Conservation (phyloP, 2,888 invertebrate genomes). For the Dusona sp. region DNA sequence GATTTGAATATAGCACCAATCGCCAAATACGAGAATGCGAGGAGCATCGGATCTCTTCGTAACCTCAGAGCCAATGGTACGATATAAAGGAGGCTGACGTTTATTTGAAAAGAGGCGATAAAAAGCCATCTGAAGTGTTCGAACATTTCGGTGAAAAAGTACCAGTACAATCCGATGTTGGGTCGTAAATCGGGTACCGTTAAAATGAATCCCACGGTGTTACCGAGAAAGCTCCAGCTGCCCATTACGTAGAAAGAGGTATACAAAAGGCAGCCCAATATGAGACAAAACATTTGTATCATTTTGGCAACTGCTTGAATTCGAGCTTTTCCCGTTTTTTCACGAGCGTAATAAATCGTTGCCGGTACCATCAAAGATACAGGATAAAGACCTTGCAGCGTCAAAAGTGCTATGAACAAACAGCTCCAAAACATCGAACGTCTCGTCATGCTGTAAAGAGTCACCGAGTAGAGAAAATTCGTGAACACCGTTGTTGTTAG, state of each 20-base stretch:
- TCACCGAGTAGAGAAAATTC: slow-evolving; percentile 92
- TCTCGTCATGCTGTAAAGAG: slow-evolving; percentile 90
- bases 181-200: slow-evolving; percentile 97
- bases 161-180: slow-evolving; percentile 99
- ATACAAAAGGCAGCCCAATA: slow-evolving; percentile 87
- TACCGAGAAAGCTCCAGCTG: slow-evolving; percentile 85
- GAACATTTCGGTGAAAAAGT: slow-evolving; percentile 99
- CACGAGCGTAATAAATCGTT: slow-evolving; percentile 89
- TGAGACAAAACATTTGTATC: slow-evolving; percentile 86
- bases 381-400: slow-evolving; percentile 94
- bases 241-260: slow-evolving; percentile 88
- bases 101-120: slow-evolving; percentile 98
- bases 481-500: slow-evolving; percentile 96
- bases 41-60: slow-evolving; percentile 91
- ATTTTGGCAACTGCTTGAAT: slow-evolving; percentile 86
- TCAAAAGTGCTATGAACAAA: slow-evolving; percentile 90
- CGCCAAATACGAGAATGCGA: slow-evolving; percentile 92
- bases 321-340: slow-evolving; percentile 85
- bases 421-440: slow-evolving; percentile 88
- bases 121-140: slow-evolving; percentile 98
- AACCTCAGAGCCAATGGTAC: slow-evolving; percentile 94
- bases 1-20: slow-evolving; percentile 97
- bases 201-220: slow-evolving; percentile 88
- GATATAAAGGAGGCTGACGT: slow-evolving; percentile 95
- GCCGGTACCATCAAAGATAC: slow-evolving; percentile 93